Conservation (phyloP, 1,140 invertebrate species). For the Drosophila obscura region DNA sequence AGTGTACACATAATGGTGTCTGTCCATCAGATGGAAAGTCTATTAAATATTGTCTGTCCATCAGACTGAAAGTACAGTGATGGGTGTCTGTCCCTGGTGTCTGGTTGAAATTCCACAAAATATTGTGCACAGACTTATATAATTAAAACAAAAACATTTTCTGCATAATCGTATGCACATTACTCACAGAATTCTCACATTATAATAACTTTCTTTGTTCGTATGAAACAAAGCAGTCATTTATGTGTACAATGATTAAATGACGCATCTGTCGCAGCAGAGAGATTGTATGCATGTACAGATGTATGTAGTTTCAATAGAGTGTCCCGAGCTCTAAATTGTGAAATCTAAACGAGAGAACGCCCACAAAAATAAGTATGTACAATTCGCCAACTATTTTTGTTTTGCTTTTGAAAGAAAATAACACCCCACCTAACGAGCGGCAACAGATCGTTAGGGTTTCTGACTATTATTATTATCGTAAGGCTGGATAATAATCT, state of each 20-base stretch:
- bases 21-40: neutral
- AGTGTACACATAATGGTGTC: too few relatives aligned
- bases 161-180: too few relatives aligned
- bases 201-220: slow-evolving; percentile 49
- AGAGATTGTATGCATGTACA: slow-evolving; percentile 14
- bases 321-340: slow-evolving; percentile 20
- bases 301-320: neutral
- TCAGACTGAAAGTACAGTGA: too few relatives aligned
- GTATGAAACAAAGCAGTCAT: slow-evolving; percentile 7
- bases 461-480: slow-evolving; percentile 20
- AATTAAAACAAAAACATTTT: neutral
- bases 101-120: too few relatives aligned
- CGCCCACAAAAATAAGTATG: slow-evolving; percentile 15
- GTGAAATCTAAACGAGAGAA: slow-evolving; percentile 5
- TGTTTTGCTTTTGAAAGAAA: slow-evolving; percentile 24
- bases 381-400: slow-evolving; percentile 15
- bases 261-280: slow-evolving; percentile 21
- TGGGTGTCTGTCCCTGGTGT: too few relatives aligned
- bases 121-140: neutral
- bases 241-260: slow-evolving; percentile 1
- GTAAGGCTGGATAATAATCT: neutral
- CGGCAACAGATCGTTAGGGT: slow-evolving; percentile 35
- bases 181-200: slow-evolving; percentile 8
- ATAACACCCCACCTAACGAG: slow-evolving; percentile 26
- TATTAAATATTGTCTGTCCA: too few relatives aligned